Evolutionary conservation across 2,113 vertebrate genomes (phyloP).

Genomic region (Daboia siamensis): DNA sequence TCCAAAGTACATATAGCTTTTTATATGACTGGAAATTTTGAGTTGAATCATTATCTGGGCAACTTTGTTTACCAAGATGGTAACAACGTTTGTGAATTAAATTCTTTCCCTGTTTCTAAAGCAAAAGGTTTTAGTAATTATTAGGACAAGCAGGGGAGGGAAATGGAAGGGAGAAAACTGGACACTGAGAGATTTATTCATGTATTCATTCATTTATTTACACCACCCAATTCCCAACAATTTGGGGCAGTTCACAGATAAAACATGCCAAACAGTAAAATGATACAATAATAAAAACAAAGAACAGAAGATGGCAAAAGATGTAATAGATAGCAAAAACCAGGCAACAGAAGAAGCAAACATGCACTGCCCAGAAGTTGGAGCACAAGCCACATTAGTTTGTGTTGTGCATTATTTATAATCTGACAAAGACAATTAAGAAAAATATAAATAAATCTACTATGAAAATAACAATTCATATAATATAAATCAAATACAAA

Average conservation of each 20-base stretch:
- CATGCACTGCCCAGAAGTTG: background rate
- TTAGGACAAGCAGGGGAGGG: background rate
- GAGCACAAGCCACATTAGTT: background rate
- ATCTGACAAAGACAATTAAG: background rate
- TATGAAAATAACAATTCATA: background rate
- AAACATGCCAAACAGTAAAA: background rate
- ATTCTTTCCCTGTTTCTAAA: background rate
- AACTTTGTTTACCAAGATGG: background rate
- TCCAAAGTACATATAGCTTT: background rate
- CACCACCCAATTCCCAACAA: background rate
- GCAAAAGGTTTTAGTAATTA: background rate
- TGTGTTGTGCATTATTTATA: conserved; percentile 7
- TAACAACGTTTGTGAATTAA: background rate
- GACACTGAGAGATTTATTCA: background rate
- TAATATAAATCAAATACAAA: background rate
- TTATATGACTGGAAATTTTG: conserved; percentile 14
- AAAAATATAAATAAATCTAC: background rate
- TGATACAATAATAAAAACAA: background rate
- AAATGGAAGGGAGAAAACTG: background rate
- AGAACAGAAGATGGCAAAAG: background rate
- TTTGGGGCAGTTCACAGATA: background rate
- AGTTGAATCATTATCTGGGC: background rate
- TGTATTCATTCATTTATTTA: background rate
- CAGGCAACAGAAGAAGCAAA: background rate
- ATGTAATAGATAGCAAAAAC: background rate